A percentile compares a stretch with the other conserved stretches of the same genome.
Conservation (phyloP, 1,140 invertebrate species). For the Glomeris maerens region DNA sequence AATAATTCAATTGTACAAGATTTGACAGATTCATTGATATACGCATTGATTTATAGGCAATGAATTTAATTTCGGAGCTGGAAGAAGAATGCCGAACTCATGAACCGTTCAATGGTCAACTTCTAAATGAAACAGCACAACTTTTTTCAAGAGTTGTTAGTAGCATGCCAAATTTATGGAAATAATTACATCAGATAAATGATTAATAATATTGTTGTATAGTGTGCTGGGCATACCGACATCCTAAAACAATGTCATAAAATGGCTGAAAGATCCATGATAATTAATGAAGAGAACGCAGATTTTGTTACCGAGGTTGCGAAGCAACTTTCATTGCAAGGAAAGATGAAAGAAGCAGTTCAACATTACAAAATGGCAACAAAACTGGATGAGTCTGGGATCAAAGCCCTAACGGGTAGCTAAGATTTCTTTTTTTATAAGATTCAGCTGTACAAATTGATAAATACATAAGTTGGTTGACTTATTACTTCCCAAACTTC, state of each 20-base stretch:
- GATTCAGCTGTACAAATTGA: not conserved
- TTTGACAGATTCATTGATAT: conserved; percentile 2
- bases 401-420: conserved; percentile 46
- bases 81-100: conserved; percentile 48
- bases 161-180: conserved; percentile 2
- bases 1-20: no score
- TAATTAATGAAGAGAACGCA: conserved; percentile 49
- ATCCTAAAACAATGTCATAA: conserved; percentile 56
- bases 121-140: conserved; percentile 53
- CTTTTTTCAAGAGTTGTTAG: conserved; percentile 55
- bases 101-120: conserved; percentile 56
- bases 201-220: conserved; percentile 18
- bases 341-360: conserved; percentile 59
- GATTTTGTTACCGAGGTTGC: conserved; percentile 65
- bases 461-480: not conserved
- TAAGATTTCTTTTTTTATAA: not conserved
- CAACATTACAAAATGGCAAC: conserved; percentile 62
- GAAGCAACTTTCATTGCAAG: conserved; percentile 54
- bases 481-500: no score
- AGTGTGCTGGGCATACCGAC: conserved; percentile 51
- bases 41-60: conserved; percentile 28
- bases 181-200: conserved; percentile 6
- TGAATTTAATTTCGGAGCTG: conserved; percentile 48
- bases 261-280: conserved; percentile 56
- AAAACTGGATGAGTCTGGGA: conserved; percentile 66